Evolutionary conservation across 2,113 vertebrate genomes (phyloP).

Genomic region (Menidia beryllina): DNA sequence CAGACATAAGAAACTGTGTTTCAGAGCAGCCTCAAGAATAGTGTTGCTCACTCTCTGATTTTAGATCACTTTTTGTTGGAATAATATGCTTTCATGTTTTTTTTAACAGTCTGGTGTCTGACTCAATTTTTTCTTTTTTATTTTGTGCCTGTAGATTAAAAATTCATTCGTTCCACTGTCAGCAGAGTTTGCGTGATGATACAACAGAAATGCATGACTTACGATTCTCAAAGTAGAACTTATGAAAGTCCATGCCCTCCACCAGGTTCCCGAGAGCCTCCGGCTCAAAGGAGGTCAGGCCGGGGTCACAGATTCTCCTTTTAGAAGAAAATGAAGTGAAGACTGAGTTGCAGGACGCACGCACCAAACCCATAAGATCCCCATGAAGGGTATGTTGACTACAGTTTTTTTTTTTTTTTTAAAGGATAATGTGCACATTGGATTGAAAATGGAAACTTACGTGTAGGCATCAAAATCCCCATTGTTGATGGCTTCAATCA

Average conservation of each 20-base stretch:
- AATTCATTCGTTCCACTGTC: no score
- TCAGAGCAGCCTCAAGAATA: no score
- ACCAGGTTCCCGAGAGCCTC: constrained; percentile 98
- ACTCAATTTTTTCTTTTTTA: no score
- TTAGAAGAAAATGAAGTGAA: constrained; percentile 25
- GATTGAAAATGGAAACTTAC: constrained; percentile 82
- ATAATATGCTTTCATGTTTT: background rate
- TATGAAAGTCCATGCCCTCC: constrained; percentile 99
- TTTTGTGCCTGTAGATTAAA: constrained; percentile 3
- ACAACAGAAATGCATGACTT: constrained; percentile 57
- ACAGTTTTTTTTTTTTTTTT: background rate
- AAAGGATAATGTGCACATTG: no score
- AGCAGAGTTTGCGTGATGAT: background rate
- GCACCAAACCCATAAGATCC: background rate
- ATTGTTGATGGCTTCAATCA: constrained; percentile 99
- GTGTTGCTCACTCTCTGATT: no score
- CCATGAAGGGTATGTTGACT: background rate
- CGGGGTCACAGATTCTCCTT: constrained; percentile 99
- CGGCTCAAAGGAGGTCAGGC: constrained; percentile 98
- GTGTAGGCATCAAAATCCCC: constrained; percentile 99
- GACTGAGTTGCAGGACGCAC: background rate
- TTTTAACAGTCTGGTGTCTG: no score
- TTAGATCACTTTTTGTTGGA: background rate
- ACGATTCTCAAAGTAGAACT: constrained; percentile 99
- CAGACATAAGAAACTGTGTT: background rate